phyloP scores from a whole-genome alignment of 2,113 vertebrate genomes.

The Brachypteracias leptosomus region DNA sequence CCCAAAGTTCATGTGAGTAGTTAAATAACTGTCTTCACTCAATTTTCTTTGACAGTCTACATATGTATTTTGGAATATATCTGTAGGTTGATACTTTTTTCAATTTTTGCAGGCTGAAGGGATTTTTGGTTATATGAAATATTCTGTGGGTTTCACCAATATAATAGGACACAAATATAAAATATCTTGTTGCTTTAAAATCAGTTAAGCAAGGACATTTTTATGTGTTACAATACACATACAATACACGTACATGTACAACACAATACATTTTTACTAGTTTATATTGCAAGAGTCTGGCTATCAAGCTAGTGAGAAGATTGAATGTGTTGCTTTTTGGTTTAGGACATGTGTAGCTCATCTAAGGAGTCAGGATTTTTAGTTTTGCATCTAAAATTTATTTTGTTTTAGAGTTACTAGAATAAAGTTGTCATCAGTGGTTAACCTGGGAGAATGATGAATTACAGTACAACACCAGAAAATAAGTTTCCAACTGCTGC shows the following conservation, averaged over 20 bases:
- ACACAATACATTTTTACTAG: not conserved
- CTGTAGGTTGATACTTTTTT: not conserved
- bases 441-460: not conserved
- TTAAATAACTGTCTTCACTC: conserved; percentile 36
- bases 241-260: not conserved
- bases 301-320: conserved; percentile 12
- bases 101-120: conserved; percentile 5
- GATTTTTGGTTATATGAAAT: conserved; percentile 23
- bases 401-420: not conserved
- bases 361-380: not conserved
- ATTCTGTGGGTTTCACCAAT: conserved; percentile 11
- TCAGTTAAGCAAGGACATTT: not conserved
- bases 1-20: not conserved
- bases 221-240: not conserved
- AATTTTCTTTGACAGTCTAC: not conserved
- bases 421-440: not conserved
- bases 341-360: not conserved
- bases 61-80: not conserved
- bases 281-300: not conserved
- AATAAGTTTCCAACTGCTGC: not conserved
- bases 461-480: not conserved
- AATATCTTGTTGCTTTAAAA: conserved; percentile 31
- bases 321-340: not conserved
- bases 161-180: not conserved
- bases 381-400: not conserved